phyloP scores from a whole-genome alignment of 1,140 invertebrate genomes.

The Caenorhabditis tropicalis region DNA sequence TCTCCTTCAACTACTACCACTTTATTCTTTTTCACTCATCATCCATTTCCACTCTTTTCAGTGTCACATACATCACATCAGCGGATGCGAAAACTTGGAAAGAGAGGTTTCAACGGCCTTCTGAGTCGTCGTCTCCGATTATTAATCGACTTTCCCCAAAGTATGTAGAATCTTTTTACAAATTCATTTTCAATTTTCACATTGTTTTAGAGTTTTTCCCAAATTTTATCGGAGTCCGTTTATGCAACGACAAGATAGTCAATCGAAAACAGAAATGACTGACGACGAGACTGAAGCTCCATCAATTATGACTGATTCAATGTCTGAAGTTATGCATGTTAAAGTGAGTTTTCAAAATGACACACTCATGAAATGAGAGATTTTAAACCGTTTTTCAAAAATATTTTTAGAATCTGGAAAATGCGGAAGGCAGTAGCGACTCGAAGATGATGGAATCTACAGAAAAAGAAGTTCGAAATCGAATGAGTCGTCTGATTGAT shows the following conservation, averaged over 20 bases:
- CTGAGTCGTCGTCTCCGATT: constrained; percentile 63
- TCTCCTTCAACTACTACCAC: background rate
- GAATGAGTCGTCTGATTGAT: constrained; percentile 45
- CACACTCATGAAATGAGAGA: background rate
- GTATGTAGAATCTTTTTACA: constrained; percentile 65
- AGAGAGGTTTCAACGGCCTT: constrained; percentile 66
- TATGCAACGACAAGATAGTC: constrained; percentile 49
- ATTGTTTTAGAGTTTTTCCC: constrained; percentile 73
- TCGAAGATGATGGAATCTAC: background rate
- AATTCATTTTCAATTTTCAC: background rate
- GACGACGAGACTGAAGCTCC: constrained; percentile 23
- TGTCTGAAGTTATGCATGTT: constrained; percentile 1
- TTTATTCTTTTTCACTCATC: constrained; percentile 38
- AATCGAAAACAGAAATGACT: background rate
- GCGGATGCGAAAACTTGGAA: constrained; percentile 74
- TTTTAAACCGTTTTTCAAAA: background rate
- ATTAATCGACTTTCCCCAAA: constrained; percentile 73
- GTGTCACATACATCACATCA: constrained; percentile 76
- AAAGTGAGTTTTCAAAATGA: constrained; percentile 15
- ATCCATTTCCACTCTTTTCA: constrained; percentile 68
- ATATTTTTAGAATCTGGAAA: background rate
- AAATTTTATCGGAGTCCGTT: constrained; percentile 74
- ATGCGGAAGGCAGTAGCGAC: background rate
- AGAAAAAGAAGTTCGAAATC: constrained; percentile 17
- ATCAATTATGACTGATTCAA: constrained; percentile 13